A percentile compares a stretch with the other conserved stretches of the same genome.
phyloP scores from a whole-genome alignment of 2,113 vertebrate species.

The Rousettus leschenaultii region DNA sequence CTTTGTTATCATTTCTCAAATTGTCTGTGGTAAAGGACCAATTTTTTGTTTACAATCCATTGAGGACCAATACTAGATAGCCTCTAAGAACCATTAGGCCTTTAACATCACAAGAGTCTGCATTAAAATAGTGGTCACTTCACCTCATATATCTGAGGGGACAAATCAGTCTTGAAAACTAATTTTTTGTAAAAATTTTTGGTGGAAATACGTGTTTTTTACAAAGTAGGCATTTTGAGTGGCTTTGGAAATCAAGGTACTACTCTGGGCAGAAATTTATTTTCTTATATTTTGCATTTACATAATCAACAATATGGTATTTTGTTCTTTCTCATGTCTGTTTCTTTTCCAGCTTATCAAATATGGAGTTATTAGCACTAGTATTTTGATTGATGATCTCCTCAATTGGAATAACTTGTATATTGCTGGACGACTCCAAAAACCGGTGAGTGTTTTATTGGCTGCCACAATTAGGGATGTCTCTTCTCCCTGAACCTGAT shows the following conservation, averaged over 20 bases:
- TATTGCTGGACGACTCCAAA: slow-evolving; percentile 94
- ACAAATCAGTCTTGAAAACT: not conserved
- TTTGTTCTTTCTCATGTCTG: not conserved
- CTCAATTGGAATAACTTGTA: slow-evolving; percentile 95
- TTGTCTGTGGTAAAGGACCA: not conserved
- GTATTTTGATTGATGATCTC: slow-evolving; percentile 90
- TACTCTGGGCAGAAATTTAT: not conserved
- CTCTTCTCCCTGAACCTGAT: not conserved
- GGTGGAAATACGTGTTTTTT: not conserved
- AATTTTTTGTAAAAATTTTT: not conserved
- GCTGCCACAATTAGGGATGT: not conserved
- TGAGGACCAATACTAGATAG: not conserved
- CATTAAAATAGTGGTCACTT: not conserved
- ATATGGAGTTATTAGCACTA: slow-evolving; percentile 94
- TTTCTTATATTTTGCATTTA: not conserved
- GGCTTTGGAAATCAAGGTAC: not conserved
- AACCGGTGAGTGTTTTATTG: slow-evolving; percentile 84
- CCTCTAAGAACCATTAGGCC: not conserved
- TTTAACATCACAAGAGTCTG: not conserved
- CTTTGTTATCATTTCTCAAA: not conserved
- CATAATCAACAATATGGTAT: not conserved
- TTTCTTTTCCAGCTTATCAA: slow-evolving; percentile 90
- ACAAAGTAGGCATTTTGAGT: not conserved
- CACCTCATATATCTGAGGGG: not conserved
- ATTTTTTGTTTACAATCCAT: not conserved